Base-by-base conservation (phyloP, 2,888 invertebrate species). In the Theretra japonica region DNA sequence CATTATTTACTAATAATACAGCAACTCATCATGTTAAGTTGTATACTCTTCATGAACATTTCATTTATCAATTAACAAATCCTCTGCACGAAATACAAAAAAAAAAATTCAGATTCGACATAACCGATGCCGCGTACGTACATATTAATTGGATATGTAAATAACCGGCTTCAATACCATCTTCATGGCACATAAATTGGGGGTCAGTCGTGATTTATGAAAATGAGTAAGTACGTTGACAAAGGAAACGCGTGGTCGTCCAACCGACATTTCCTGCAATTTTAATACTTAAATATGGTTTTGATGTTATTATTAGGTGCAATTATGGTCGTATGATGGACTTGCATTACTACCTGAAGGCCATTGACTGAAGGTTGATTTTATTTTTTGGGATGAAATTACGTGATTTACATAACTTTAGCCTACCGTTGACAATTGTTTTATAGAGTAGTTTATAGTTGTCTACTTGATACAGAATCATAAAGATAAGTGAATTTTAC, bases 231-330 rank as follows among this genome's bases (percentile, higher is more conserved):
- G 41, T 48, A 65, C 48, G 65, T 65, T 60, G 65, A 65, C 65
- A 65, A 48, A 41, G 65, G 65, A 65, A 65, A 65, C 65, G 41
- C 48, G 48, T 48, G 65, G 65, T 65, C 41, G 41, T 65, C 65
- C 65, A 65, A 65, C 41, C 65, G 65, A 65, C 65, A 65, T 65
- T 65, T 65, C 65, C 65, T 65, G 65, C 65, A 65, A 65, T 65
- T 65, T 65, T 48, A 6, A 65, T 41, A 48, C 65, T 48, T 65
- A 65, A 65, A 65, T 65, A 65, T 65, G 65, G 48, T 65, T 65
- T 48, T 65, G 65, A 17, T 23, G 65, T 65, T 65, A 65, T 41
- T 65, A 65, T 65, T 65, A 65, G 48, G 17, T 65, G 48, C 17
- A 65, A 65, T 65, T 65, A 65, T 65, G 41, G 65, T 48, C 17